A percentile compares a stretch with the other conserved stretches of the same genome.
These are phyloP conservation scores for Caenorhabditis sp. DNA, from an alignment of 2,888 invertebrate genomes.

Conservation along the genomic window DNA sequence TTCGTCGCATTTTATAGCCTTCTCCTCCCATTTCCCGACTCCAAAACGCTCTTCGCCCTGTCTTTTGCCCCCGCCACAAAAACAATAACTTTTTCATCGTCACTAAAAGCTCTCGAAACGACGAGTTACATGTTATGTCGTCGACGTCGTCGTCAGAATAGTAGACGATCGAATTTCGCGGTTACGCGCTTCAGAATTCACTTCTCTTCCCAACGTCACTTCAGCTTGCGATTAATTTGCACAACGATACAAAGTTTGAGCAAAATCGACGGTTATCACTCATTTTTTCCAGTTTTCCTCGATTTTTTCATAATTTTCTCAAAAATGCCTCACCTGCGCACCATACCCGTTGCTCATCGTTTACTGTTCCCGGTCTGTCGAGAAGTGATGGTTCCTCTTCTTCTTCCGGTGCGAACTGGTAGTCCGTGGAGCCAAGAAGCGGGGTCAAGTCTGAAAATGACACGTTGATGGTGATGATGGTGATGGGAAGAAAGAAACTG, in stretches of 20 bases:
- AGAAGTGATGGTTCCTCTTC: too few species aligned
- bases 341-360: slow-evolving; percentile 58
- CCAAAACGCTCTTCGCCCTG: background rate
- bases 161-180: slow-evolving; percentile 25
- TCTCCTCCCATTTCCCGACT: too few species aligned
- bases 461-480: too few species aligned
- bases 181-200: slow-evolving; percentile 3
- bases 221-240: too few species aligned
- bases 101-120: slow-evolving; percentile 34
- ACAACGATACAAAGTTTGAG: too few species aligned
- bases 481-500: slow-evolving; percentile 13
- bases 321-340: slow-evolving; percentile 50
- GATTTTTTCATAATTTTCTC: too few species aligned
- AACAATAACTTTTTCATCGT: slow-evolving; percentile 32
- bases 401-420: background rate
- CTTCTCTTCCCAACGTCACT: slow-evolving; percentile 10
- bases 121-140: too few species aligned
- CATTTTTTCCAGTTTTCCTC: too few species aligned
- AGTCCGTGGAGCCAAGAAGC: slow-evolving; percentile 7
- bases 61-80: slow-evolving; percentile 2
- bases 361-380: slow-evolving; percentile 1
- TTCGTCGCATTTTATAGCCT: background rate
- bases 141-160: too few species aligned
- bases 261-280: too few species aligned
- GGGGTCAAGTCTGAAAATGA: slow-evolving; percentile 45